Percentiles rank a stretch among this genome's conserved stretches.
Conservation (phyloP, 2,113 vertebrate genomes). For the Mionectes macconnelli region DNA sequence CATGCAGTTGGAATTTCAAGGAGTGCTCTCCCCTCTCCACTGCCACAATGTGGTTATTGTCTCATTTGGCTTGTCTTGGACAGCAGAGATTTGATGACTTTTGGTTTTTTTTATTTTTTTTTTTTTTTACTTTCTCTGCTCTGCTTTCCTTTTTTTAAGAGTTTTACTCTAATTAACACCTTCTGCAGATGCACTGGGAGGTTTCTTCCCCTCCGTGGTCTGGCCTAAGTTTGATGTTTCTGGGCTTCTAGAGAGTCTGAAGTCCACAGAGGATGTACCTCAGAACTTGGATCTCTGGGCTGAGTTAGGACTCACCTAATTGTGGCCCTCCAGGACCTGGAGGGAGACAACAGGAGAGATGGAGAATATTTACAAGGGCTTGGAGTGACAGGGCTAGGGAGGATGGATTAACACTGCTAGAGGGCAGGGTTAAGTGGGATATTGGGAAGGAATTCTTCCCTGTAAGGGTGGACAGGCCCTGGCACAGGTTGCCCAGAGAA, state of each 20-base stretch:
- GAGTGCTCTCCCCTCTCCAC: constrained; percentile 1
- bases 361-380: neutral
- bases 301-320: neutral
- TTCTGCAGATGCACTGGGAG: neutral
- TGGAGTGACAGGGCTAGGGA: neutral
- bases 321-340: neutral
- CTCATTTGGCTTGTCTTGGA: constrained; percentile 52
- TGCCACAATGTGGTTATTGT: constrained; percentile 54
- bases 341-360: neutral
- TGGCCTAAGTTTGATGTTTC: neutral
- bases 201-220: neutral
- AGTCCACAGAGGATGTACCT: too few species aligned
- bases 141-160: neutral
- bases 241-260: neutral
- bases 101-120: neutral
- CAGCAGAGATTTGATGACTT: constrained; percentile 9
- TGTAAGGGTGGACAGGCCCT: neutral
- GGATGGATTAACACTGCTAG: neutral
- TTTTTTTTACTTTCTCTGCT: neutral
- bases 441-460: neutral
- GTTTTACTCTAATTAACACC: neutral
- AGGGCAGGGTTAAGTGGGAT: neutral
- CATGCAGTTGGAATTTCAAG: constrained; percentile 22
- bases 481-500: neutral
- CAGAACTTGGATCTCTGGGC: neutral